Base-by-base conservation (phyloP, 92 coral and sea anemone species). In the Ricordea florida region DNA sequence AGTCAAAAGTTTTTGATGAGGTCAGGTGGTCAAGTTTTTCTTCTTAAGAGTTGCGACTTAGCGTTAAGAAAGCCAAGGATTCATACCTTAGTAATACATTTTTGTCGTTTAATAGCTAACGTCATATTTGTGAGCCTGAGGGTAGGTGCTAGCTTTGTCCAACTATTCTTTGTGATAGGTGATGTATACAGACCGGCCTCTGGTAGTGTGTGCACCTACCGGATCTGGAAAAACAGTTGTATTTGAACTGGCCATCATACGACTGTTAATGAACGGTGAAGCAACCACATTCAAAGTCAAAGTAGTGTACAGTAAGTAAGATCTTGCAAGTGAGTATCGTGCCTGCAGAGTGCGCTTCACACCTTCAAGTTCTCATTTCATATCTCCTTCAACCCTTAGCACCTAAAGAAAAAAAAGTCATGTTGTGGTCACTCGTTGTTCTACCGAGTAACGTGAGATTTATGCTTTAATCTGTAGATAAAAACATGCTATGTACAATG, bases 221-320 rank as follows among this genome's bases (percentile, higher is more conserved):
- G 99, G 99, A 35, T 93, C 99, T 48, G 99, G 99, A 8, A 96
- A 96, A 80, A 96, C 99, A 21, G 97, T 89, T 1, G 72, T 96
- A 21, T 96, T 96, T 84, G 99, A 96, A 67, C 82, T 96, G 44
- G 99, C 99, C 37, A 86, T 96, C 16, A 78, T 96, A 72, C 92
- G 99, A 34, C 87, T 85, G 9, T 78, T 96, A 37, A 88, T 96
- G 93, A 96, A 82, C 24, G 58, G 59, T 33, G 89, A 76, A 32
- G 82, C 47, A 15, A 80, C 71, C 5, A 37, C 68, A 16, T 45
- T 42, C 14, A 77, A 74, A 16, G 79, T 74, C 26, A 96, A 89
- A 63, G 88, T 96, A 41, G 97, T 96, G 23, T 92, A 94, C 86
- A 94, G 98, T 94, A 77, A 92, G 98, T 77, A 6, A 24, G 0